Conservation (phyloP, 2,888 invertebrate genomes). For the Notodromas monacha region DNA sequence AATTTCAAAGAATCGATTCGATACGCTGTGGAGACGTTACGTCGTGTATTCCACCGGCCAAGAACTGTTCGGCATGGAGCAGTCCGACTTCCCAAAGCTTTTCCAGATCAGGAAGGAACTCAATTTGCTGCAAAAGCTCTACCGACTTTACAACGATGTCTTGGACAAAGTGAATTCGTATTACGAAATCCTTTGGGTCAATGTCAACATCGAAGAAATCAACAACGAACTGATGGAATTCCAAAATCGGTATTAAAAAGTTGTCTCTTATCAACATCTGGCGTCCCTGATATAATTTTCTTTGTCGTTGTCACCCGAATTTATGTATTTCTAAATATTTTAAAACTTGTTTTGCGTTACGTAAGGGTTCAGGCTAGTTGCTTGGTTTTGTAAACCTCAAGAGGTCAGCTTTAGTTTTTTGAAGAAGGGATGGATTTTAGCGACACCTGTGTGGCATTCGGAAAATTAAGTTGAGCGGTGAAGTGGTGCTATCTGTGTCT, state of each 20-base stretch:
- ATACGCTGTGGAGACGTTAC: conserved; percentile 43
- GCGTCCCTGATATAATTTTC: neutral
- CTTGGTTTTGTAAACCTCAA: no score
- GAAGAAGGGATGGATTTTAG: neutral
- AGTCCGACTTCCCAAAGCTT: conserved; percentile 46
- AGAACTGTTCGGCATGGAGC: conserved; percentile 44
- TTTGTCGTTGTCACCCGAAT: no score
- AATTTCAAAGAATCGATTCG: conserved; percentile 46
- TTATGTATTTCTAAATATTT: no score
- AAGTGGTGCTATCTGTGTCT: neutral
- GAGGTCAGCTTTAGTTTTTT: conserved; percentile 11
- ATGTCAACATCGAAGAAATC: conserved; percentile 48
- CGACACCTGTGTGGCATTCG: no score
- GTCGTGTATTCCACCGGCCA: conserved; percentile 55
- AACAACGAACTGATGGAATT: conserved; percentile 44
- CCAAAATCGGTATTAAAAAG: conserved; percentile 28
- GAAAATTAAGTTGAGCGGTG: neutral
- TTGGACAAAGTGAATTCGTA: conserved; percentile 57
- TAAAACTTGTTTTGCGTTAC: no score
- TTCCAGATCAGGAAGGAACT: conserved; percentile 48
- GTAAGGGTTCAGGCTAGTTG: no score
- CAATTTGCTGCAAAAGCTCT: conserved; percentile 46
- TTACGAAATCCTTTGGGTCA: conserved; percentile 46
- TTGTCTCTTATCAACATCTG: neutral
- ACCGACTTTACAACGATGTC: conserved; percentile 40